phyloP scores from a whole-genome alignment of 1,140 invertebrate species.

The Zaprionus nigranus region DNA sequence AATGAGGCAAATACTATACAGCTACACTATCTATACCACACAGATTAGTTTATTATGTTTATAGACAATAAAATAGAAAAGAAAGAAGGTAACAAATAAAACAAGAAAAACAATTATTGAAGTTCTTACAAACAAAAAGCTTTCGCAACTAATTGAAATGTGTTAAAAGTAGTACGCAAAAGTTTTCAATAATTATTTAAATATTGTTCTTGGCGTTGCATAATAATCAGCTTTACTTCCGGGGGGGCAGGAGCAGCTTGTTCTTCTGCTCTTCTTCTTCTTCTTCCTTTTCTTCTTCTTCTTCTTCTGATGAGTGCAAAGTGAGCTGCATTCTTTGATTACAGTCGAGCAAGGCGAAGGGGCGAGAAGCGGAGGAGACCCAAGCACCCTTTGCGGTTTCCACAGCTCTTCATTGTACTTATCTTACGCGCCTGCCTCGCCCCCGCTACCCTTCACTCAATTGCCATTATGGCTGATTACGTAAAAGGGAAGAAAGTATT shows the following conservation, averaged over 20 bases:
- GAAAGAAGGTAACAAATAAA: no score
- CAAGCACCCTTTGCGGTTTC: neutral
- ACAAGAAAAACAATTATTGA: neutral
- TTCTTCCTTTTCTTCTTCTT: no score
- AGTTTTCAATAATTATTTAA: neutral
- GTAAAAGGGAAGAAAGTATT: conserved; percentile 12
- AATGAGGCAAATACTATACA: no score
- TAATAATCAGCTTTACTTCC: conserved; percentile 3
- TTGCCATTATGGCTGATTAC: conserved; percentile 2
- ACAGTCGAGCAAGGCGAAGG: neutral
- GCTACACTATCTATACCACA: no score
- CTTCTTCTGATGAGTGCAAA: neutral
- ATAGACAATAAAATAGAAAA: no score
- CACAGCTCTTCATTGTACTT: neutral
- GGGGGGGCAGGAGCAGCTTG: neutral
- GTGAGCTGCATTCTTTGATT: conserved; percentile 1
- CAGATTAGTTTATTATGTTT: no score
- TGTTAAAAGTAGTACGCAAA: neutral
- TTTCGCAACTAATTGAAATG: neutral
- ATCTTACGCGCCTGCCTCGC: no score
- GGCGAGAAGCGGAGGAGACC: no score
- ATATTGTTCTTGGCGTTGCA: conserved; percentile 1
- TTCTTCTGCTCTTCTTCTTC: no score
- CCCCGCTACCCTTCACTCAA: neutral
- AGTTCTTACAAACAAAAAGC: neutral